phyloP scores from a whole-genome alignment of 2,113 vertebrate species.

The Rattus rattus region DNA sequence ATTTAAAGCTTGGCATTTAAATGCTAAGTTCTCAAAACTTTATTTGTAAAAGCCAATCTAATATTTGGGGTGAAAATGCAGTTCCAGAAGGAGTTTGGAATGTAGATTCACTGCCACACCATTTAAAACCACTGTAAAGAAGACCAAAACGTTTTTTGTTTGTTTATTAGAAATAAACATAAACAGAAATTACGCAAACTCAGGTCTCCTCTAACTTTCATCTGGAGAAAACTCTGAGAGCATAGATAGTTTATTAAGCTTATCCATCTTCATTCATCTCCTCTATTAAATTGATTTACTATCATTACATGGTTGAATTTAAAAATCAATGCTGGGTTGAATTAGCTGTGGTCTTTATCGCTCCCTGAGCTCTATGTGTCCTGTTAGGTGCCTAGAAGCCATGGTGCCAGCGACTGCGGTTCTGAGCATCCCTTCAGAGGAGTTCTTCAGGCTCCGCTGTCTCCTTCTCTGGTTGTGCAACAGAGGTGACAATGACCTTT shows the following conservation, averaged over 20 bases:
- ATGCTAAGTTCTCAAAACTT: neutral
- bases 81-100: neutral
- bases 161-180: neutral
- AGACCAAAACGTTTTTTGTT: neutral
- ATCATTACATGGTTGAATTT: neutral
- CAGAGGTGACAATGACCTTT: neutral
- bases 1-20: neutral
- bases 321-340: neutral
- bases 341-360: slow-evolving; percentile 13
- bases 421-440: neutral
- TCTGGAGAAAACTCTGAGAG: neutral
- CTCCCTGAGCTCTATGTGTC: neutral
- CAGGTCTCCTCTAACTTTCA: neutral
- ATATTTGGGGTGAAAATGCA: neutral
- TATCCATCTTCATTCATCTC: neutral
- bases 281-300: slow-evolving; percentile 22
- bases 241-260: neutral
- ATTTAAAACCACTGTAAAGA: neutral
- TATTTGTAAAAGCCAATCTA: neutral
- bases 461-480: neutral
- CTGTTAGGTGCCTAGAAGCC: neutral
- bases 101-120: fast-evolving
- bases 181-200: neutral
- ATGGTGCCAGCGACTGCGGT: neutral
- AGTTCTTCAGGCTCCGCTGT: neutral